Base-by-base conservation (phyloP, 2,113 vertebrate species). In the Gallinago media region DNA sequence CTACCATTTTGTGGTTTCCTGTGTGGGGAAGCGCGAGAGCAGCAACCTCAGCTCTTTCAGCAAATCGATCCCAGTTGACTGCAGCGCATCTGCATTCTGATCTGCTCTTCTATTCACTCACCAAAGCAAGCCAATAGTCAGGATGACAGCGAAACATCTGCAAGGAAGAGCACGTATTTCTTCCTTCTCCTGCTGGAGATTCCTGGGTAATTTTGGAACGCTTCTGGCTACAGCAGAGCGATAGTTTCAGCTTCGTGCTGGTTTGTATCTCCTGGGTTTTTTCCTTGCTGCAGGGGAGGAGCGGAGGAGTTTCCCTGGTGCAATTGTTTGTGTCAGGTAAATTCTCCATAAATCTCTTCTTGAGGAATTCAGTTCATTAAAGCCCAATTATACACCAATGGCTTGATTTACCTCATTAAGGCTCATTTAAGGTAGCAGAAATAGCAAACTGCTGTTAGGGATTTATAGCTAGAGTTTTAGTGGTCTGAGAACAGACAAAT, bases 1-100 rank as follows among this genome's bases (percentile, higher is more conserved):
- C 89, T 50, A 96, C 89, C 21, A 29, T 75, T 96, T 96, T 97
- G 85, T 82, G 86, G 91, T 97, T 98, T 98, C 97, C 97, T 96
- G 96, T 65, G 29, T 91, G 80, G 86, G 93, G 92, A 97, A 98
- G 88, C 4, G 14, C 87, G 76, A 73, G 82, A 97, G 88, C 85
- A 93, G 92, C 89, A 79, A 76, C 66, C 94, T 87, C n/a, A 29
- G 86, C 86, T 92, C 82, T 85, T 95, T 92, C 84, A 97, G 86
- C 56, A 56, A 55, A 21, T 54, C 32, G 15, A 56, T 94, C 85
- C 94, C 95, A 85, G 71, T 6, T 89, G 96, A 27, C 58, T 50
- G 65, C 87, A 80, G 17, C 56, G 61, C 82, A 90, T 94, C 78
- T 97, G 95, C n/a, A 56, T 96, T 96, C 89, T 92, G 79, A 89